phyloP scores from a whole-genome alignment of 1,140 invertebrate species.

The Temnothorax curvispinosus region DNA sequence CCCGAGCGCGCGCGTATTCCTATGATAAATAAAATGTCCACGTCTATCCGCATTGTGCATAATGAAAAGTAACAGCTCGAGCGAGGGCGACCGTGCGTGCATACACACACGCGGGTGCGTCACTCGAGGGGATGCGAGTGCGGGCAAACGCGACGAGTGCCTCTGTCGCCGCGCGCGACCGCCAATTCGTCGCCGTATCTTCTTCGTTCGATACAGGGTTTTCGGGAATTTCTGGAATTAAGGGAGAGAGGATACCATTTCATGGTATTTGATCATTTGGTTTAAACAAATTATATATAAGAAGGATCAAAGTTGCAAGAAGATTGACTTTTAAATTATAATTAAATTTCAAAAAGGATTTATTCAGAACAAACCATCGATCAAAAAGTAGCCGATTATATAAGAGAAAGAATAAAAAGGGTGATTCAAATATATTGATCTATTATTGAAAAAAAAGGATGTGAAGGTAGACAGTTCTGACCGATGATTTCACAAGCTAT shows the following conservation, averaged over 20 bases:
- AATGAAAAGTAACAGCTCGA: slow-evolving; percentile 46
- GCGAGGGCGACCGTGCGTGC: neutral
- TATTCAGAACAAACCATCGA: too few relatives aligned
- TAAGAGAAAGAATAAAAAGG: too few relatives aligned
- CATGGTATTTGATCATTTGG: too few relatives aligned
- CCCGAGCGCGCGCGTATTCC: slow-evolving; percentile 32
- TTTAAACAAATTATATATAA: too few relatives aligned
- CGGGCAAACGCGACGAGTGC: neutral
- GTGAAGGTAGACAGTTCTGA: too few relatives aligned
- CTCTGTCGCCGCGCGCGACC: neutral
- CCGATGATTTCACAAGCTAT: too few relatives aligned
- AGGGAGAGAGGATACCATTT: neutral
- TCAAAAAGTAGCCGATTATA: too few relatives aligned
- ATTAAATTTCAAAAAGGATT: too few relatives aligned
- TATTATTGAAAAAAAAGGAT: too few relatives aligned
- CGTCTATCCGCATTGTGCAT: slow-evolving; percentile 41
- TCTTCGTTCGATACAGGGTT: neutral
- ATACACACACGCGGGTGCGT: neutral
- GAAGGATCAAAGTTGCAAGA: too few relatives aligned
- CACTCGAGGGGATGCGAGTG: neutral
- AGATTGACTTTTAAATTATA: too few relatives aligned
- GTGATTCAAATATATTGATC: too few relatives aligned
- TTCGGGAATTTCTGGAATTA: neutral
- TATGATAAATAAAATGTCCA: slow-evolving; percentile 53
- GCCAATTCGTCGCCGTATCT: slow-evolving; percentile 16